Percentiles rank a stretch among this genome's conserved stretches.
These are phyloP conservation scores for Brachyalestes nurse DNA, from an alignment of 2,797 vertebrate species.

Conservation along the genomic window DNA sequence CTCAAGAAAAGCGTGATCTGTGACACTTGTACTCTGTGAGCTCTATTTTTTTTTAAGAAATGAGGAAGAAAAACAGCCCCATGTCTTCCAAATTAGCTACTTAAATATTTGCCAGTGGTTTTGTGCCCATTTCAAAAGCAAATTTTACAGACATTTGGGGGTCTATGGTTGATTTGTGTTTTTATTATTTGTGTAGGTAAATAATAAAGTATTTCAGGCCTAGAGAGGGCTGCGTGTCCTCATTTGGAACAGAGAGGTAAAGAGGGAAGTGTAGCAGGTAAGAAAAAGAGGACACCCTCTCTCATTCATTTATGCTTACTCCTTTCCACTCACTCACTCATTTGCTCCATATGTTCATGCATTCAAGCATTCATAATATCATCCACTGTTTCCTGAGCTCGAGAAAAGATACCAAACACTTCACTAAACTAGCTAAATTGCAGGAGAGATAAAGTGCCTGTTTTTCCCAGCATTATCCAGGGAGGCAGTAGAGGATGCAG, in stretches of 20 bases:
- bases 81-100: conserved; percentile 81
- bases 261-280: conserved; percentile 22
- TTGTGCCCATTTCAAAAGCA: conserved; percentile 76
- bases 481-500: background rate
- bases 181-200: conserved; percentile 82
- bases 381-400: background rate
- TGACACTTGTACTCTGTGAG: conserved; percentile 57
- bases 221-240: conserved; percentile 70
- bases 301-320: conserved; percentile 17
- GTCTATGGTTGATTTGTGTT: conserved; percentile 76
- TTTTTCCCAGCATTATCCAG: background rate
- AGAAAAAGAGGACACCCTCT: conserved; percentile 13
- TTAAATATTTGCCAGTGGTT: conserved; percentile 85
- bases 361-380: background rate
- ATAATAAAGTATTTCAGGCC: conserved; percentile 81
- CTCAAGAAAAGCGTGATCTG: conserved; percentile 56
- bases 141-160: conserved; percentile 75
- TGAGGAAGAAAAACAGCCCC: conserved; percentile 68
- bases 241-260: conserved; percentile 66
- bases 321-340: background rate
- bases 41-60: conserved; percentile 50
- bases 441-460: background rate
- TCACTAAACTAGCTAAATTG: background rate
- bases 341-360: background rate
- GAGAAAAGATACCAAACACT: background rate